Conservation (phyloP, 2,888 invertebrate genomes). For the Tortrix viridana region DNA sequence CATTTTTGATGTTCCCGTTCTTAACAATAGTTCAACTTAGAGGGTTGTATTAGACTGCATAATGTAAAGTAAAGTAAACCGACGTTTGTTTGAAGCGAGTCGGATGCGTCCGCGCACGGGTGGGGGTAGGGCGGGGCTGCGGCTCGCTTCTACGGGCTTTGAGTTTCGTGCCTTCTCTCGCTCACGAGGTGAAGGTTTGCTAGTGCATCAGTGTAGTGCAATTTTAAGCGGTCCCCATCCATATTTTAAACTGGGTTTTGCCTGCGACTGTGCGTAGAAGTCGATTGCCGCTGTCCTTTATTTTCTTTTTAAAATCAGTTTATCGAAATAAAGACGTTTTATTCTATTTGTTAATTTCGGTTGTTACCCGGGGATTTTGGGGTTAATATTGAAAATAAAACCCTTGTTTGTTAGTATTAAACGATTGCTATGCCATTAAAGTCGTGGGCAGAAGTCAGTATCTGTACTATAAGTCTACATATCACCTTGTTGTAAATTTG, state of each 20-base stretch:
- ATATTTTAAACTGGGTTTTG: too few relatives aligned
- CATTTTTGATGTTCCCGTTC: constrained; percentile 67
- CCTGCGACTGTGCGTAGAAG: too few relatives aligned
- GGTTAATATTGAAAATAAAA: too few relatives aligned
- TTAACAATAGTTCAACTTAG: constrained; percentile 67
- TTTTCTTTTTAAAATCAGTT: too few relatives aligned
- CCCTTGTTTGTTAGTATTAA: too few relatives aligned
- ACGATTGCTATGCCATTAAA: background rate
- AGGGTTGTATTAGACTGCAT: constrained; percentile 72
- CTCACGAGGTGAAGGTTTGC: background rate
- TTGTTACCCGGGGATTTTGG: too few relatives aligned
- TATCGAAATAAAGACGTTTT: too few relatives aligned
- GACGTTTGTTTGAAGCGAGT: constrained; percentile 59
- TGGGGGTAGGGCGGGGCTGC: constrained; percentile 56
- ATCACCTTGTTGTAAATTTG: constrained; percentile 26
- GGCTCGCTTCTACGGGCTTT: background rate
- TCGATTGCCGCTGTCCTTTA: too few relatives aligned
- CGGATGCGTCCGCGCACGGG: constrained; percentile 67
- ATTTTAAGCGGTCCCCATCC: too few relatives aligned
- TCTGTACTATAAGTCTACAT: constrained; percentile 29
- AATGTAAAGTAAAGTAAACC: constrained; percentile 59
- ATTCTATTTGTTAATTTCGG: too few relatives aligned
- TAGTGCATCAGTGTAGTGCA: too few relatives aligned
- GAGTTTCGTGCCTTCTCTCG: background rate
- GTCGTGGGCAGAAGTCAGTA: constrained; percentile 2